phyloP scores from a whole-genome alignment of 2,113 vertebrate species.

The Podocnemis expansa region DNA sequence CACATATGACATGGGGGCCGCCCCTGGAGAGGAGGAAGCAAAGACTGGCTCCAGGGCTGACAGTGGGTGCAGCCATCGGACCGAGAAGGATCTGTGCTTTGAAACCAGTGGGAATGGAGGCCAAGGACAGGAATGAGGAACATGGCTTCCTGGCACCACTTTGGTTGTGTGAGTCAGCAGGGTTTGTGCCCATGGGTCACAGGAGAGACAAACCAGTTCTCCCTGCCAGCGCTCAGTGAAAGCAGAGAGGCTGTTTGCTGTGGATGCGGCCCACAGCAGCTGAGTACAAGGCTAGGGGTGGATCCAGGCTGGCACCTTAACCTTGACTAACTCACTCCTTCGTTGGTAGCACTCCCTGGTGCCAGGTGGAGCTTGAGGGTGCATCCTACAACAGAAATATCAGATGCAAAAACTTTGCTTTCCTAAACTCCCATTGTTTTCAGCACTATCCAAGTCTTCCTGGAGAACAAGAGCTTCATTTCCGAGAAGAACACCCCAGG shows the following conservation, averaged over 20 bases:
- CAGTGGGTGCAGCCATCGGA: neutral
- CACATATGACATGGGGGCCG: no score
- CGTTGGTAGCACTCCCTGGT: neutral
- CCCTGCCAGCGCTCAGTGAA: no score
- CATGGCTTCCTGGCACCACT: neutral
- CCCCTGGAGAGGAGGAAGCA: no score
- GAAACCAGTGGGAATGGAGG: neutral
- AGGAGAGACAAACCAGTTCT: neutral
- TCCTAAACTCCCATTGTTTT: neutral
- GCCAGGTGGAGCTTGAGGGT: fast-evolving
- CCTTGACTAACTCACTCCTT: no score
- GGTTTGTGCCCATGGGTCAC: neutral
- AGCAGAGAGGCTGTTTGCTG: neutral
- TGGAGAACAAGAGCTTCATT: neutral
- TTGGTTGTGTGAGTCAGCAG: neutral
- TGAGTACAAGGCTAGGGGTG: neutral
- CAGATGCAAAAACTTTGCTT: neutral
- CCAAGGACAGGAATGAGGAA: neutral
- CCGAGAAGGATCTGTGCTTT: neutral
- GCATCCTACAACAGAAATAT: neutral
- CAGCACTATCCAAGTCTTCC: neutral
- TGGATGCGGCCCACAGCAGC: neutral
- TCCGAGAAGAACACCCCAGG: neutral
- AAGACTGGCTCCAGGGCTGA: no score
- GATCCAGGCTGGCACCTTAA: no score